A percentile compares a stretch with the other conserved stretches of the same genome.
These are phyloP conservation scores for Hypocryptadius cinnamomeus DNA, from an alignment of 2,113 vertebrate genomes.

Conservation along the genomic window DNA sequence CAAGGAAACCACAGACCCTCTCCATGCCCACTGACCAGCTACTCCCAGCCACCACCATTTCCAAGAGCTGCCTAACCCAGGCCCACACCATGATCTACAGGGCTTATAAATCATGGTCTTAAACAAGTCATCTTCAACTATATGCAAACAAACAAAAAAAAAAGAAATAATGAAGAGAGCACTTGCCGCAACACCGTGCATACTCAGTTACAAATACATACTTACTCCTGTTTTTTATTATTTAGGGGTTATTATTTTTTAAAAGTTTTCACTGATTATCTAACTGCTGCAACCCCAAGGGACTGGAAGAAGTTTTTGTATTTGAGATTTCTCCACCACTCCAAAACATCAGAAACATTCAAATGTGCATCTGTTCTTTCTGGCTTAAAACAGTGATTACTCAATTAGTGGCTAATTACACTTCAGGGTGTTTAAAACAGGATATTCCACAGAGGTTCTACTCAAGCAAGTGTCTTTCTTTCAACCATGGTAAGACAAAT, in stretches of 20 bases:
- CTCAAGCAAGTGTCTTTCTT: not conserved
- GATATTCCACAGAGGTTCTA: not conserved
- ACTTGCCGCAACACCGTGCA: not conserved
- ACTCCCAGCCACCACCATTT: not conserved
- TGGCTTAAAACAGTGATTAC: not conserved
- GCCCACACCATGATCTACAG: fast-evolving
- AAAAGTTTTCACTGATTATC: not conserved
- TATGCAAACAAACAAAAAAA: not conserved
- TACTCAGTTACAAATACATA: not conserved
- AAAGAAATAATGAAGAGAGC: not conserved
- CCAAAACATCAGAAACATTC: not conserved
- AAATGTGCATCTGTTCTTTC: not conserved
- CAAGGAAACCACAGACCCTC: not conserved
- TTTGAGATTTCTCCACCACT: not conserved
- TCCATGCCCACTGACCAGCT: not conserved
- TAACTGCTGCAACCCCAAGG: not conserved
- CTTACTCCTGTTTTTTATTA: not conserved
- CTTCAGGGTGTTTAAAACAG: not conserved
- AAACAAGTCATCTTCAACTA: not conserved
- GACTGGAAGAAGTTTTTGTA: not conserved
- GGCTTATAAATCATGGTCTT: not conserved
- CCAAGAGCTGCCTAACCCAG: not conserved
- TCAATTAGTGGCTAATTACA: not conserved
- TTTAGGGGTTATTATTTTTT: not conserved
- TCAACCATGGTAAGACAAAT: not conserved